A percentile compares a stretch with the other conserved stretches of the same genome.
These are phyloP conservation scores for Thunnus thynnus DNA, from an alignment of 2,113 vertebrate genomes.

Conservation along the genomic window DNA sequence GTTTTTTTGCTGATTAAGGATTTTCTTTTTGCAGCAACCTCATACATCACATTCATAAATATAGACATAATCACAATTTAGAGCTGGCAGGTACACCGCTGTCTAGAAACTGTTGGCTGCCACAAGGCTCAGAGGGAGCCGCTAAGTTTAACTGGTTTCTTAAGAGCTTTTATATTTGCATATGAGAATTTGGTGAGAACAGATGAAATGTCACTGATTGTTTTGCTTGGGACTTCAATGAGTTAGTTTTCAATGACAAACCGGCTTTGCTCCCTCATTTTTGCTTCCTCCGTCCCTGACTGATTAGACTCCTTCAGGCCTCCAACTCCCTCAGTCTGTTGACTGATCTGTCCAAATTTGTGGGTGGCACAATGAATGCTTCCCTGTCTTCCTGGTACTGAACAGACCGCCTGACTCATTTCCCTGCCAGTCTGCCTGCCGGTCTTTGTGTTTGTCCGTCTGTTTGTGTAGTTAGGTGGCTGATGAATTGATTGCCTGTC, in stretches of 20 bases:
- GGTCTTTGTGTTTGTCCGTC: slow-evolving; percentile 34
- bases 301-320: slow-evolving; percentile 37
- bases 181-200: not conserved
- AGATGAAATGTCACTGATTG: not conserved
- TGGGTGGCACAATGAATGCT: slow-evolving; percentile 30
- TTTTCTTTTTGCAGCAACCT: not conserved
- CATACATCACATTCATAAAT: slow-evolving; percentile 23
- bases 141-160: not conserved
- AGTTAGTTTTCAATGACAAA: slow-evolving; percentile 7
- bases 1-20: slow-evolving; percentile 5
- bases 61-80: not conserved
- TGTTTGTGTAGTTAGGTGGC: slow-evolving; percentile 46
- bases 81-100: not conserved
- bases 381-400: slow-evolving; percentile 8
- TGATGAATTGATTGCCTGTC: slow-evolving; percentile 49
- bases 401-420: slow-evolving; percentile 40
- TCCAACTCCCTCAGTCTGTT: slow-evolving; percentile 35
- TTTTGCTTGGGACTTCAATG: slow-evolving; percentile 2
- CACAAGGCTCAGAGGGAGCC: not conserved
- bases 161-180: not conserved
- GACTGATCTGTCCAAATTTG: slow-evolving; percentile 36
- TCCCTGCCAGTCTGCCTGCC: slow-evolving; percentile 41
- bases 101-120: not conserved
- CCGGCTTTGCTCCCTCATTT: slow-evolving; percentile 6
- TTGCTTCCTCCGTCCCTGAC: not conserved